Percentiles rank a stretch among this genome's conserved stretches.
phyloP scores from a whole-genome alignment of 2,797 vertebrate genomes.

The Neosalanx taihuensis region DNA sequence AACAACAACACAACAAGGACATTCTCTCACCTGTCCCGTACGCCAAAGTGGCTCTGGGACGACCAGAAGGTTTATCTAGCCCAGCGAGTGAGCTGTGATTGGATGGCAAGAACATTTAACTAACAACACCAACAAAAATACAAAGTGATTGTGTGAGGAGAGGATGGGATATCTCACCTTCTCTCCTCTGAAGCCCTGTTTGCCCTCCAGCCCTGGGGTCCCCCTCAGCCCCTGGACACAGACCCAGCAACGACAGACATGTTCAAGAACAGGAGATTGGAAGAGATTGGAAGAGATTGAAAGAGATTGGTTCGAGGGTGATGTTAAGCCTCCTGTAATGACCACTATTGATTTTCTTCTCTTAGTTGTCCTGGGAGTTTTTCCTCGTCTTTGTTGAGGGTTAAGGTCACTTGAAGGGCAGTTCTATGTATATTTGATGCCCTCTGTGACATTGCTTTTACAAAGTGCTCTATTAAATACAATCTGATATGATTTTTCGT shows the following conservation, averaged over 20 bases:
- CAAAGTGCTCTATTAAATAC: too few species aligned
- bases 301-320: too few species aligned
- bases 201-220: constrained; percentile 71
- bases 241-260: background rate
- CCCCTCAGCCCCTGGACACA: constrained; percentile 74
- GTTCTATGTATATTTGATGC: too few species aligned
- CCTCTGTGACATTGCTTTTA: too few species aligned
- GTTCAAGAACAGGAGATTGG: too few species aligned
- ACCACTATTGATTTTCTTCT: too few species aligned
- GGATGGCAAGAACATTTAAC: background rate
- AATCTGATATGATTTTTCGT: too few species aligned
- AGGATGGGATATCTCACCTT: constrained; percentile 69
- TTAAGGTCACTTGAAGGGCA: too few species aligned
- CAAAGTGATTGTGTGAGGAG: constrained; percentile 13
- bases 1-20: background rate
- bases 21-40: background rate
- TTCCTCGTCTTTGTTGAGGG: too few species aligned
- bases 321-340: too few species aligned
- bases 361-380: too few species aligned
- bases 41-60: background rate
- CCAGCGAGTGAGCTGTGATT: background rate
- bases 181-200: constrained; percentile 75
- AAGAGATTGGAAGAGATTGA: too few species aligned
- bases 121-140: constrained; percentile 4
- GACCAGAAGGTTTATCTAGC: background rate